Evolutionary conservation across 37 sponge, comb jelly and placozoan genomes (phyloP).

Genomic region (Aplysina aerophoba): DNA sequence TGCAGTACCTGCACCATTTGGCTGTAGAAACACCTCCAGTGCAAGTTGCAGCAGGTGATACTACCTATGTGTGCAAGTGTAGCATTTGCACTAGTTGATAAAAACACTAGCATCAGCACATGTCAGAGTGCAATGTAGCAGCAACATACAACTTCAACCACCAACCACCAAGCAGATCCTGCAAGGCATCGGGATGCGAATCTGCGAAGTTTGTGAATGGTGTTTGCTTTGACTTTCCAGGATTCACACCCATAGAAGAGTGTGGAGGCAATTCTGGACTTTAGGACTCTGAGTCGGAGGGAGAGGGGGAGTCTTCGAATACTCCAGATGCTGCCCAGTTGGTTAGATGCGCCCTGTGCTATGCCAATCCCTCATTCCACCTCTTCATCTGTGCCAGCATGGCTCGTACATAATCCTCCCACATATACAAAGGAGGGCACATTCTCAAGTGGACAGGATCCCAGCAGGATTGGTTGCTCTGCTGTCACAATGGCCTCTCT

Average conservation of each 20-base stretch:
- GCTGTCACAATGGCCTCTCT: constrained; percentile 3
- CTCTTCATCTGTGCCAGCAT: constrained; percentile 3
- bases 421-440: not conserved
- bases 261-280: not conserved
- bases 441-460: not conserved
- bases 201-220: no score
- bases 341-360: not conserved
- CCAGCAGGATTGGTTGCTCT: constrained; percentile 8
- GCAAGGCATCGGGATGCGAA: no score
- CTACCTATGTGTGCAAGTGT: no score
- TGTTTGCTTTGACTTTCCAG: not conserved
- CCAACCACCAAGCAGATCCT: no score
- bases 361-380: not conserved
- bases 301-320: constrained; percentile 4
- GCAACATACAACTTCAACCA: no score
- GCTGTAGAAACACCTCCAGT: no score
- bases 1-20: no score
- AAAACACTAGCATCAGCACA: no score
- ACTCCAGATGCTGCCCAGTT: not conserved
- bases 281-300: constrained; percentile 4
- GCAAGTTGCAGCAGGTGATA: no score
- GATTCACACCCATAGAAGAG: not conserved
- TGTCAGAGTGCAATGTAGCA: no score
- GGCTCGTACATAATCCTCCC: not conserved
- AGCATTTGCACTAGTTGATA: no score